phyloP scores from a whole-genome alignment of 2,888 invertebrate species.

The Drosophila austrosaltans region DNA sequence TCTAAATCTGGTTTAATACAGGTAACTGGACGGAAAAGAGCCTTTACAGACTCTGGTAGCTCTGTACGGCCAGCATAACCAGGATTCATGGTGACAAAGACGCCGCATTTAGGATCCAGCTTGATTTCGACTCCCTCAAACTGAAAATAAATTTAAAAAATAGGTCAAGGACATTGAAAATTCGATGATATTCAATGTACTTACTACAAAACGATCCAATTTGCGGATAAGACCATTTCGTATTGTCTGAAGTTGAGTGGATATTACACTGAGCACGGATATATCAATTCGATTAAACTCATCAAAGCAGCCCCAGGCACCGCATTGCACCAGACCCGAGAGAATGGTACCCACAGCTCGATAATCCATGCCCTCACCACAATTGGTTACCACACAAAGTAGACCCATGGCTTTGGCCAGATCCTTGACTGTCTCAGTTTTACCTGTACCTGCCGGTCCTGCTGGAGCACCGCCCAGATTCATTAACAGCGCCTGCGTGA shows the following conservation, averaged over 20 bases:
- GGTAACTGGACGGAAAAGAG: conserved; percentile 94
- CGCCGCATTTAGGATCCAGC: conserved; percentile 93
- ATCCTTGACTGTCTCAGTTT: conserved; percentile 96
- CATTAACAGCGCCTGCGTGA: conserved; percentile 96
- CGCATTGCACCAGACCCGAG: conserved; percentile 85
- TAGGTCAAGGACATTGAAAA: neutral
- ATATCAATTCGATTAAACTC: conserved; percentile 97
- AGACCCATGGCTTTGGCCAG: conserved; percentile 94
- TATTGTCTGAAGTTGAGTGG: conserved; percentile 95
- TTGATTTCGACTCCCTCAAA: conserved; percentile 93
- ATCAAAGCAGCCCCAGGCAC: conserved; percentile 98
- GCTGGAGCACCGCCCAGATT: conserved; percentile 96
- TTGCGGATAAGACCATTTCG: conserved; percentile 91
- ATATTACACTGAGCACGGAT: conserved; percentile 96
- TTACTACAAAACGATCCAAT: conserved; percentile 89
- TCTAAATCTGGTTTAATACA: conserved; percentile 96
- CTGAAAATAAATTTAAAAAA: conserved; percentile 81
- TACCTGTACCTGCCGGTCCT: conserved; percentile 86
- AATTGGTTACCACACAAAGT: conserved; percentile 94
- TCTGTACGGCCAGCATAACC: conserved; percentile 96
- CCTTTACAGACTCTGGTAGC: conserved; percentile 95
- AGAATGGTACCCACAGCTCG: conserved; percentile 91
- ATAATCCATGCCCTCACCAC: conserved; percentile 97
- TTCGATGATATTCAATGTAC: conserved; percentile 45
- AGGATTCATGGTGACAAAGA: conserved; percentile 98